phyloP scores from a whole-genome alignment of 1,140 invertebrate genomes.

The Sitobion miscanthi region DNA sequence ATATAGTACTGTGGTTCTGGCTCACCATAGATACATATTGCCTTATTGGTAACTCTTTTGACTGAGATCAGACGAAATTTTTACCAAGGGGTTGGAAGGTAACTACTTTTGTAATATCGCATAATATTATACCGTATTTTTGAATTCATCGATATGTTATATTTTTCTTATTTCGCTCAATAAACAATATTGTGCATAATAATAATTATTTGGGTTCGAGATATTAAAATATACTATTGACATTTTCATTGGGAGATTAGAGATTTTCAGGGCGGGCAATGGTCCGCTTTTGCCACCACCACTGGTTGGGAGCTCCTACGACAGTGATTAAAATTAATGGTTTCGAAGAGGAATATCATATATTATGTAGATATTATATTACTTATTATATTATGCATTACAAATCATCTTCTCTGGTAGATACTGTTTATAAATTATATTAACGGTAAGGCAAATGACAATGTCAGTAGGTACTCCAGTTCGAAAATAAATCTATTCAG shows the following conservation, averaged over 20 bases:
- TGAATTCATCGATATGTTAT: background rate
- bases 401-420: background rate
- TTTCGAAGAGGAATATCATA: background rate
- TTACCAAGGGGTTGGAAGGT: too few relatives aligned
- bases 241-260: background rate
- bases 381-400: background rate
- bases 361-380: constrained; percentile 3
- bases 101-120: too few relatives aligned
- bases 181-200: background rate
- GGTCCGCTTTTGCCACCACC: background rate
- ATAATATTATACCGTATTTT: too few relatives aligned
- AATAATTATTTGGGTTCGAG: background rate
- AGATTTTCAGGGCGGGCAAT: background rate
- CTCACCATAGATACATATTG: too few relatives aligned
- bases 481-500: background rate
- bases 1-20: too few relatives aligned
- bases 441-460: background rate
- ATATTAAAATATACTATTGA: background rate
- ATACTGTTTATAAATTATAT: background rate
- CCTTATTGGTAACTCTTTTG: too few relatives aligned
- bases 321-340: background rate
- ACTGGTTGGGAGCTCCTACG: background rate
- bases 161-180: background rate
- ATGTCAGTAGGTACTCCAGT: background rate
- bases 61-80: too few relatives aligned